Percentiles rank a stretch among this genome's conserved stretches.
Evolutionary conservation across 2,888 invertebrate species (phyloP).

Genomic region (Creontiades dilutus): DNA sequence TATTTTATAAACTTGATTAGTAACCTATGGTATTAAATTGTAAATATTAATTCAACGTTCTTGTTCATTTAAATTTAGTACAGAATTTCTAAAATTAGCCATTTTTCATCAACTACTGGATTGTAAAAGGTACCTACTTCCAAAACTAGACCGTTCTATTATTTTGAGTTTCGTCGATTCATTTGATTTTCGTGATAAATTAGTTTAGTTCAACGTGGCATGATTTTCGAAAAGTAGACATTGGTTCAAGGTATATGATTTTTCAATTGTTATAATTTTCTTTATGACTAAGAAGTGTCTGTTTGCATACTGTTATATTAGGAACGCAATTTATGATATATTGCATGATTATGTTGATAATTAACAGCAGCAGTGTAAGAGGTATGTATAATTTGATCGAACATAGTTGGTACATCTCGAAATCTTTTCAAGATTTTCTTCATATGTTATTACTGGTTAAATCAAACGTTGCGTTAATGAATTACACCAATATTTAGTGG

Average conservation of each 20-base stretch:
- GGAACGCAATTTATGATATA: neutral
- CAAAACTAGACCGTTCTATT: neutral
- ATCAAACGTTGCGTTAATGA: too few species aligned
- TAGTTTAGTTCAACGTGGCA: constrained; percentile 29
- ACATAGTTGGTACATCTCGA: neutral
- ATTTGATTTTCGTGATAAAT: constrained; percentile 5
- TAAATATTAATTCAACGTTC: neutral
- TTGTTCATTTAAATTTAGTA: neutral
- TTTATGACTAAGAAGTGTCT: neutral
- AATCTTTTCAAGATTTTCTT: too few species aligned
- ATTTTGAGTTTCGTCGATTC: neutral
- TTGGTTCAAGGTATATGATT: neutral
- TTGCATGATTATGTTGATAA: constrained; percentile 18
- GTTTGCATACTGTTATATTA: neutral
- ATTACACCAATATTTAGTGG: too few species aligned
- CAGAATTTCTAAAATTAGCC: neutral
- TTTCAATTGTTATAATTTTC: neutral
- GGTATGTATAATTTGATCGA: constrained; percentile 27
- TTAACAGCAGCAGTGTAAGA: constrained; percentile 1
- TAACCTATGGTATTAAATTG: neutral
- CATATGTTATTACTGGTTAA: too few species aligned
- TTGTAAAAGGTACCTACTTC: neutral
- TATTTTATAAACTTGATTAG: neutral
- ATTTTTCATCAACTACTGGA: neutral
- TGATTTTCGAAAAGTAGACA: neutral